Base-by-base conservation (phyloP, 2,888 invertebrate species). In the Heliconius ismenius region DNA sequence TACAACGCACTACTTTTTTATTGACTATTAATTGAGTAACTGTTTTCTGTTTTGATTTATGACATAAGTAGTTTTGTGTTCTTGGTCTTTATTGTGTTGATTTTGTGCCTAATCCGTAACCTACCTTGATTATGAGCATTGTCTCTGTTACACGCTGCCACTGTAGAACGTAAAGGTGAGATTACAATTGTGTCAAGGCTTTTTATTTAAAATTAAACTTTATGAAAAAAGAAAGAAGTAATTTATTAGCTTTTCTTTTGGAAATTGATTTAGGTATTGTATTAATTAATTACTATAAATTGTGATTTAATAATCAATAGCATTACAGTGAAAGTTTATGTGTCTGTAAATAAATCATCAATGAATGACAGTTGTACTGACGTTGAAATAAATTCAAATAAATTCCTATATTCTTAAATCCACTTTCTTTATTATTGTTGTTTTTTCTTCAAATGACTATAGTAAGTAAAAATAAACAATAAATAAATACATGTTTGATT, bases 131-230 rank as follows among this genome's bases (percentile, higher is more conserved):
- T 92, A 89, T 92, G 92, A 90, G 90, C 86, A 83, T 83, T 87
- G 76, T 90, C 80, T 92, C 88, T 94, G 89, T 94, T 94, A 90
- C 94, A 94, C 91, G 94, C 94, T 92, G 94, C 94, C 90, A 81
- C 84, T 81, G 82, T 89, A 94, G 94, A 93, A 92, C 87, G 81
- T 94, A 93, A 94, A 93, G 94, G 94, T 94, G 91, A 93, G 94
- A 79, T 63, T 6, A n/a, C 24, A 73, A 43, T 3, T 18, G 26
- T 13, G 73, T 62, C 73, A 62, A 54, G 69, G 70, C 58, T 58
- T 24, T n/a, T 32, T 32, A 21, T 39, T 67, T 67, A 15, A 32
- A 70, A 26, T n/a, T n/a, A 9, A 69, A 54, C 3, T 26, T 58
- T 58, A 58, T 21, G 7, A 21, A 21, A 3, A 32, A 54, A 54